Conservation (phyloP, 2,113 vertebrate genomes). For the Siniperca chuatsi region DNA sequence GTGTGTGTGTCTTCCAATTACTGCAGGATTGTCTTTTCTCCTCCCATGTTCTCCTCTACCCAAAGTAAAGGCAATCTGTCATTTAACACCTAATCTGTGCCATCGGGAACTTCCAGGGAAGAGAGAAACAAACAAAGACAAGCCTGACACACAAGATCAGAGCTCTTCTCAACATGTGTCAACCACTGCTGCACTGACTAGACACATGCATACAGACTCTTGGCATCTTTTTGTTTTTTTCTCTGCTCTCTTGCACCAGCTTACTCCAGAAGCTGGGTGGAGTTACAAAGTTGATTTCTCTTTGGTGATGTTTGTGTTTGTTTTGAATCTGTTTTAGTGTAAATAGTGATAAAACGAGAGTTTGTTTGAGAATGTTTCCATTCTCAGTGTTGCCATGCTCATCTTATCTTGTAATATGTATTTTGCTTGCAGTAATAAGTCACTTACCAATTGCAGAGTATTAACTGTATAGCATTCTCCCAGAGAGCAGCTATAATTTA, state of each 20-base stretch:
- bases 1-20: constrained; percentile 17
- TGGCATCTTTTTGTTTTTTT: not conserved
- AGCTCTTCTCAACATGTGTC: constrained; percentile 1
- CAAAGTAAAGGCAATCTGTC: constrained; percentile 39
- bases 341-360: constrained; percentile 32
- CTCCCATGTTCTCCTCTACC: constrained; percentile 19
- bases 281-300: not conserved
- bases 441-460: constrained; percentile 8
- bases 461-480: constrained; percentile 38
- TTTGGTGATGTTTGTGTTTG: constrained; percentile 14
- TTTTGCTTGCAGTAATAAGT: constrained; percentile 54
- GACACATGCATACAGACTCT: not conserved
- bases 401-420: constrained; percentile 37
- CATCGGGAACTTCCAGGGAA: constrained; percentile 28
- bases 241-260: not conserved
- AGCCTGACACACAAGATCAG: constrained; percentile 16
- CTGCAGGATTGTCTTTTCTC: constrained; percentile 37
- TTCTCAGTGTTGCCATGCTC: not conserved
- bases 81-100: constrained; percentile 56
- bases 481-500: constrained; percentile 58
- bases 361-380: constrained; percentile 17
- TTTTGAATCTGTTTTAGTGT: constrained; percentile 20
- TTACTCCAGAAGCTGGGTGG: constrained; percentile 1
- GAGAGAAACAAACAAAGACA: constrained; percentile 25
- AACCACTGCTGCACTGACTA: not conserved